These are phyloP conservation scores for Drosophila parthenogenetica DNA, from an alignment of 2,888 invertebrate genomes.

Conservation along the genomic window DNA sequence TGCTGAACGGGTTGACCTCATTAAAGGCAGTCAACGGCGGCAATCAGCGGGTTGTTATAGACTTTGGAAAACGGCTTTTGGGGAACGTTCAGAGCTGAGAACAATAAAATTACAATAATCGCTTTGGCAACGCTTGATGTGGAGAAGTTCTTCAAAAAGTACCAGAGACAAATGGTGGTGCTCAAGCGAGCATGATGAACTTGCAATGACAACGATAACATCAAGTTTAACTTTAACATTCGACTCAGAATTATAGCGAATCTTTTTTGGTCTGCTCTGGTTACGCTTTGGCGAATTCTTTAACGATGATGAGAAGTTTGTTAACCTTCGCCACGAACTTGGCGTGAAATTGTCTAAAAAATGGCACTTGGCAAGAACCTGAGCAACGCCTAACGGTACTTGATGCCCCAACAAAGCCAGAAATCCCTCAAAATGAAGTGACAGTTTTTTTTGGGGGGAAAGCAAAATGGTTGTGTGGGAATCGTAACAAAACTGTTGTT, in stretches of 20 bases:
- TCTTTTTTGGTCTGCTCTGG: constrained; percentile 54
- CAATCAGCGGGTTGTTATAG: constrained; percentile 52
- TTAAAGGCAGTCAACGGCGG: constrained; percentile 54
- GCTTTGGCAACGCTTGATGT: constrained; percentile 55
- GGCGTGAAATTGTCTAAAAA: constrained; percentile 54
- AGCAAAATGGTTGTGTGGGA: constrained; percentile 38
- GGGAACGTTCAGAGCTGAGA: constrained; percentile 54
- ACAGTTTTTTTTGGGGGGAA: not conserved
- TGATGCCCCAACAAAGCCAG: not conserved
- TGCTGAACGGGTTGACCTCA: constrained; percentile 69
- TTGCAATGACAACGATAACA: constrained; percentile 55
- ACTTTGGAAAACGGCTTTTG: constrained; percentile 36
- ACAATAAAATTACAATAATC: constrained; percentile 80
- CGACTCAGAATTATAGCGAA: constrained; percentile 56
- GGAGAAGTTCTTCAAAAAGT: constrained; percentile 2
- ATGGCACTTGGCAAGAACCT: constrained; percentile 19
- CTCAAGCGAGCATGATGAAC: constrained; percentile 74
- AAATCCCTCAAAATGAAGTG: not conserved
- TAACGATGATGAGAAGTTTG: constrained; percentile 57
- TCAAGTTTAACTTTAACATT: constrained; percentile 39
- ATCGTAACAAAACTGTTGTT: constrained; percentile 11
- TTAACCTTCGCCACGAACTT: constrained; percentile 61
- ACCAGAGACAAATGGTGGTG: constrained; percentile 26
- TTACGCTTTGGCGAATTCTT: constrained; percentile 73
- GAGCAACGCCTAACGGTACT: constrained; percentile 43